A percentile compares a stretch with the other conserved stretches of the same genome.
phyloP scores from a whole-genome alignment of 2,888 invertebrate genomes.

The Nomada goodeniana region DNA sequence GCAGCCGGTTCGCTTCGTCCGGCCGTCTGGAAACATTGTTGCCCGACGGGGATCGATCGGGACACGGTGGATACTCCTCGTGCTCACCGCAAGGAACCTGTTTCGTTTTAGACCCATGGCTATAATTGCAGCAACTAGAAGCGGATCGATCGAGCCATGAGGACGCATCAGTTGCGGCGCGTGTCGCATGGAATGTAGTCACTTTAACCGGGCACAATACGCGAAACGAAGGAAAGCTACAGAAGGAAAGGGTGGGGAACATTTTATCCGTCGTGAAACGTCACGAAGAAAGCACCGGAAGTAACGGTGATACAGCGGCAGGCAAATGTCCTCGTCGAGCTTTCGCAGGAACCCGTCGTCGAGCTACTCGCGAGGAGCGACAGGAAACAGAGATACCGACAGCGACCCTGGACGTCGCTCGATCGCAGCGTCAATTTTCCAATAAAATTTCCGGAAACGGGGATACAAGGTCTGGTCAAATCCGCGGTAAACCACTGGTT shows the following conservation, averaged over 20 bases:
- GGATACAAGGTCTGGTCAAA: slow-evolving; percentile 42
- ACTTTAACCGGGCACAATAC: slow-evolving; percentile 20
- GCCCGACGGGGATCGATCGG: slow-evolving; percentile 45
- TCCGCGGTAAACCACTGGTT: slow-evolving; percentile 70
- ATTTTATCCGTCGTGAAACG: slow-evolving; percentile 15
- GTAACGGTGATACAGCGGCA: slow-evolving; percentile 41
- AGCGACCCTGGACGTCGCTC: slow-evolving; percentile 33
- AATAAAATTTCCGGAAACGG: slow-evolving; percentile 24
- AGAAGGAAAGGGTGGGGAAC: background rate
- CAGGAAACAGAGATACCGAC: slow-evolving; percentile 26
- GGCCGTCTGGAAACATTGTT: slow-evolving; percentile 39
- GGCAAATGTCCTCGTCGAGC: slow-evolving; percentile 68
- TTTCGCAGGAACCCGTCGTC: slow-evolving; percentile 60
- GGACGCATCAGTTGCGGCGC: slow-evolving; percentile 73
- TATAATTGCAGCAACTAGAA: slow-evolving; percentile 75
- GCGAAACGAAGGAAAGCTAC: slow-evolving; percentile 9
- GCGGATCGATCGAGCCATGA: slow-evolving; percentile 71
- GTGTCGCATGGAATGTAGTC: slow-evolving; percentile 69
- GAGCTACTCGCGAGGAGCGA: slow-evolving; percentile 47
- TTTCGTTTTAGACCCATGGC: slow-evolving; percentile 81
- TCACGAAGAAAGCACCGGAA: slow-evolving; percentile 31
- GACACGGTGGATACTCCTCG: background rate
- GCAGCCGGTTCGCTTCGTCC: slow-evolving; percentile 10
- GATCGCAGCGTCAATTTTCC: slow-evolving; percentile 36
- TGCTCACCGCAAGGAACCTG: slow-evolving; percentile 27